phyloP scores from a whole-genome alignment of 1,140 invertebrate genomes.

The Schlechtendalia chinensis region DNA sequence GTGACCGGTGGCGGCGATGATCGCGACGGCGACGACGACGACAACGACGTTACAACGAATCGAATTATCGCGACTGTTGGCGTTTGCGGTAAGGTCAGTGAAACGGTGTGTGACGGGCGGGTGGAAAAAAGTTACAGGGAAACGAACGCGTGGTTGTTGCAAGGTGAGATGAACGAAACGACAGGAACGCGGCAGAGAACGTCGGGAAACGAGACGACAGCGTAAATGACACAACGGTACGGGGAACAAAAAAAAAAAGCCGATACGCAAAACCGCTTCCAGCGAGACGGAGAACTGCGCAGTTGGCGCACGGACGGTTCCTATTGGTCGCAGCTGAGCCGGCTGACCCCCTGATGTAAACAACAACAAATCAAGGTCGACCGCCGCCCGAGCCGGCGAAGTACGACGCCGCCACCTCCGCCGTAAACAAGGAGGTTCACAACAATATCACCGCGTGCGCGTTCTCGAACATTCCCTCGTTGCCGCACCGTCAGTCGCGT shows the following conservation, averaged over 20 bases:
- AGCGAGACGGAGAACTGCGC: slow-evolving; percentile 32
- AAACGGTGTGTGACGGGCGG: no score
- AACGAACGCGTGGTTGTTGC: no score
- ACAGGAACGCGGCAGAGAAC: background rate
- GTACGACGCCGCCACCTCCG: background rate
- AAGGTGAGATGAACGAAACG: background rate
- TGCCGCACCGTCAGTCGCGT: background rate
- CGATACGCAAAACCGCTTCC: slow-evolving; percentile 48
- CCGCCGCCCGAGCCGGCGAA: background rate
- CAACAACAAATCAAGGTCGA: slow-evolving; percentile 40
- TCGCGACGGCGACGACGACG: no score
- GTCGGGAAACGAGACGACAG: background rate
- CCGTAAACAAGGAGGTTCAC: slow-evolving; percentile 37
- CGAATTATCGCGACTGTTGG: background rate
- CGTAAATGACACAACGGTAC: background rate
- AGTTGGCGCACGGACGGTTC: slow-evolving; percentile 10
- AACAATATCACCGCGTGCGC: slow-evolving; percentile 2
- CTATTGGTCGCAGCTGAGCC: slow-evolving; percentile 40
- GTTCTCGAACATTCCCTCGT: background rate
- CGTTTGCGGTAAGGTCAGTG: no score
- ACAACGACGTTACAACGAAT: background rate
- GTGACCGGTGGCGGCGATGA: no score
- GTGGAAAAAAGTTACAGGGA: background rate
- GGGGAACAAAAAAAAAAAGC: background rate
- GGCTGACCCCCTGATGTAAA: slow-evolving; percentile 20